Evolutionary conservation across 2,113 vertebrate genomes (phyloP).

Genomic region (Murina feae): DNA sequence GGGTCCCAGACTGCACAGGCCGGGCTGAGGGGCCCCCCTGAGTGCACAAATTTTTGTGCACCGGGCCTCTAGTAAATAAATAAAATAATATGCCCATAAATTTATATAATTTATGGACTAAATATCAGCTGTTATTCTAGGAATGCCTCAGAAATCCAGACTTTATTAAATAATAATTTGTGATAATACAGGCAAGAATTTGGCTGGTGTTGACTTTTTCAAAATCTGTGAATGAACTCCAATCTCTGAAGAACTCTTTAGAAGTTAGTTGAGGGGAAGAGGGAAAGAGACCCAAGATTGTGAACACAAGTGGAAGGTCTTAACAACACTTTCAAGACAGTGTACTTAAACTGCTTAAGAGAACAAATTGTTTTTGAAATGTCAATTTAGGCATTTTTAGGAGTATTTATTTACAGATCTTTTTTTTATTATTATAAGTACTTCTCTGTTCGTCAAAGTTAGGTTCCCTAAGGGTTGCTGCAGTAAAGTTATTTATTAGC

Average conservation of each 20-base stretch:
- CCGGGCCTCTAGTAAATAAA: no score
- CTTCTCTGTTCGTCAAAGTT: conserved; percentile 44
- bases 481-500: conserved; percentile 37
- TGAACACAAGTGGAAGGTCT: not conserved
- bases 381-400: conserved; percentile 51
- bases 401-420: conserved; percentile 56
- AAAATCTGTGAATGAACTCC: not conserved
- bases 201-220: conserved; percentile 13
- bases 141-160: conserved; percentile 11
- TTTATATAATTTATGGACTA: not conserved
- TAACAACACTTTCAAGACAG: not conserved
- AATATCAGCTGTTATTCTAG: not conserved
- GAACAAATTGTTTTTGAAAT: conserved; percentile 54
- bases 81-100: not conserved
- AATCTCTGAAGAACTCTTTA: not conserved
- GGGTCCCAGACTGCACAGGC: no score
- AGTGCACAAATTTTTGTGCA: no score
- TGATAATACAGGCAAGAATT: not conserved
- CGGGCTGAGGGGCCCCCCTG: no score
- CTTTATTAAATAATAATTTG: conserved; percentile 12
- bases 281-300: not conserved
- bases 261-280: not conserved
- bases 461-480: conserved; percentile 33
- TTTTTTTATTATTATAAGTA: conserved; percentile 42
- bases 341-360: conserved; percentile 35